These are phyloP conservation scores for Homalodisca vitripennis DNA, from an alignment of 1,140 invertebrate genomes.

Conservation along the genomic window DNA sequence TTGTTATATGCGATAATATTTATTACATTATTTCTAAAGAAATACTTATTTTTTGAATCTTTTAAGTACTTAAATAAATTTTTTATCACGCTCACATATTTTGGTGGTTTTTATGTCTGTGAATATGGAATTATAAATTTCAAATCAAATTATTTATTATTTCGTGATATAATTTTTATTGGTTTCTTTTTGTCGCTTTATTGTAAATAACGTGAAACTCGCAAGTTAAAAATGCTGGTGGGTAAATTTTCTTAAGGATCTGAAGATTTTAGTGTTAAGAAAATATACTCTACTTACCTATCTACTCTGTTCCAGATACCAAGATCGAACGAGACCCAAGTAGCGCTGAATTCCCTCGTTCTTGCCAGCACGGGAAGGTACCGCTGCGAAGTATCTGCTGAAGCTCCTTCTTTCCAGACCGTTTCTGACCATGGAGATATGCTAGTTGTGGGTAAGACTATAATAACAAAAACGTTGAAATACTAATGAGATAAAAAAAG, in stretches of 20 bases:
- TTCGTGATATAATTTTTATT: neutral
- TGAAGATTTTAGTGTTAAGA: neutral
- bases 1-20: too few relatives aligned
- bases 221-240: neutral
- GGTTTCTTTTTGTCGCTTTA: neutral
- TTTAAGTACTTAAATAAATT: too few relatives aligned
- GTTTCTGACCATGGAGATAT: too few relatives aligned
- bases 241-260: neutral
- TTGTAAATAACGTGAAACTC: too few relatives aligned
- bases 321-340: slow-evolving; percentile 26
- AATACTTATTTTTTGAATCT: too few relatives aligned
- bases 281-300: neutral
- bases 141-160: neutral
- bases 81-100: too few relatives aligned
- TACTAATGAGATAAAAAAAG: too few relatives aligned
- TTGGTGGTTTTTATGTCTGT: too few relatives aligned
- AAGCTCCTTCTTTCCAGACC: slow-evolving; percentile 67
- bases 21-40: too few relatives aligned
- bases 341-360: slow-evolving; percentile 18
- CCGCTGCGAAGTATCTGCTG: slow-evolving; percentile 53
- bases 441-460: slow-evolving; percentile 13
- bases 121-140: too few relatives aligned
- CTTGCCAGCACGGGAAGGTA: slow-evolving; percentile 46
- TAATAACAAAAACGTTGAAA: too few relatives aligned
- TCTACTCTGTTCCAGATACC: slow-evolving; percentile 5